Percentiles rank a stretch among this genome's conserved stretches.
These are phyloP conservation scores for Bucco capensis DNA, from an alignment of 2,113 vertebrate species.

Conservation along the genomic window DNA sequence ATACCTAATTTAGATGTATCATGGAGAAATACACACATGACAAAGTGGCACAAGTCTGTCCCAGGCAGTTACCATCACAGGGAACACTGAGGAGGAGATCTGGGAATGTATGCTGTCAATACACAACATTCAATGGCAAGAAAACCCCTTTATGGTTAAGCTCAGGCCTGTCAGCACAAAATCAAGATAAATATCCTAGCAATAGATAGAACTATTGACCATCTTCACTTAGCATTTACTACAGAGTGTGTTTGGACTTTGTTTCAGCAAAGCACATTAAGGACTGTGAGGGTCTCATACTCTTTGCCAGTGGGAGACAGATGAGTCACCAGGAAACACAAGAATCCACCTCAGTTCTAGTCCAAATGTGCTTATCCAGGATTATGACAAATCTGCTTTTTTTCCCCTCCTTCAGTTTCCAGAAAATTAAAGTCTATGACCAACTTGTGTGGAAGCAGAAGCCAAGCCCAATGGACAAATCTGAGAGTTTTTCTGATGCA, in stretches of 20 bases:
- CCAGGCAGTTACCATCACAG: neutral
- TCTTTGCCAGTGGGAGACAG: neutral
- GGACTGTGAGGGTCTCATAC: rapidly evolving
- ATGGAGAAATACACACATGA: neutral
- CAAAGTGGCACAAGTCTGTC: neutral
- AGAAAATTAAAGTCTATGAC: neutral
- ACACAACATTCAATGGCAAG: neutral
- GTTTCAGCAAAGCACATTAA: neutral
- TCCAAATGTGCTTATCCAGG: neutral
- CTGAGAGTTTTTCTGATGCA: neutral
- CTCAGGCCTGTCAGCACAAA: neutral
- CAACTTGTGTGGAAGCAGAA: neutral
- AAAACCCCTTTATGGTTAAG: neutral
- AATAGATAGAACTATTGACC: neutral
- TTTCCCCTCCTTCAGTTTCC: neutral
- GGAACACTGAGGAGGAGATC: neutral
- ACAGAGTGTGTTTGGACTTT: neutral
- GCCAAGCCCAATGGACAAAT: neutral
- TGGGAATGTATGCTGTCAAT: neutral
- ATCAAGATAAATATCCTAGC: neutral
- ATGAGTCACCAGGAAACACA: neutral
- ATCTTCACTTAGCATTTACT: neutral
- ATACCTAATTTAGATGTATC: neutral
- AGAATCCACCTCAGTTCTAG: neutral
- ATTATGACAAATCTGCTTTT: neutral